These are phyloP conservation scores for Troides helena DNA, from an alignment of 2,888 invertebrate genomes.

Conservation along the genomic window DNA sequence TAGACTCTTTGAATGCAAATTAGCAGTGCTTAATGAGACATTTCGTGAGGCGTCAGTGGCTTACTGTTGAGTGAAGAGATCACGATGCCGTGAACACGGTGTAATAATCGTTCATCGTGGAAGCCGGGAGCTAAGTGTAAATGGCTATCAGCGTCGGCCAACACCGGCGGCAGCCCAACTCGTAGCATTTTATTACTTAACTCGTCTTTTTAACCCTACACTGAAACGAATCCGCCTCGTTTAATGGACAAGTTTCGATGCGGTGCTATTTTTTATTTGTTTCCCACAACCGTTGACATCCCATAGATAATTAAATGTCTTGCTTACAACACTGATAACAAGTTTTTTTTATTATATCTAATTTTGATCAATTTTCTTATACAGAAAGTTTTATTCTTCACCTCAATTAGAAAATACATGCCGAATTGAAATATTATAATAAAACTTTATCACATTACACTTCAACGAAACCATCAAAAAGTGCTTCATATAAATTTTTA, in stretches of 20 bases:
- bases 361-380: constrained; percentile 6
- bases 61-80: constrained; percentile 47
- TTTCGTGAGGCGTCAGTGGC: constrained; percentile 33
- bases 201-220: constrained; percentile 30
- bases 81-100: constrained; percentile 61
- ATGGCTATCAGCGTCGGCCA: constrained; percentile 45
- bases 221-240: constrained; percentile 30
- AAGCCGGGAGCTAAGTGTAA: constrained; percentile 51
- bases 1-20: constrained; percentile 30
- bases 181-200: constrained; percentile 42
- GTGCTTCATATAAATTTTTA: background rate
- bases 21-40: constrained; percentile 34
- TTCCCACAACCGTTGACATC: constrained; percentile 28
- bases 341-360: constrained; percentile 7
- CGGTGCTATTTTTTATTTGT: constrained; percentile 27
- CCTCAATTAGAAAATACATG: background rate
- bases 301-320: constrained; percentile 31
- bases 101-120: constrained; percentile 63
- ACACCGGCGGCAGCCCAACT: constrained; percentile 41
- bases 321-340: constrained; percentile 18
- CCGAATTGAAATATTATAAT: background rate
- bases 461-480: background rate
- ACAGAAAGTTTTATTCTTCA: background rate
- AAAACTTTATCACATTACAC: background rate
- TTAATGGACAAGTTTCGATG: constrained; percentile 25